phyloP scores from a whole-genome alignment of 2,113 vertebrate genomes.

The Aegithalos caudatus region DNA sequence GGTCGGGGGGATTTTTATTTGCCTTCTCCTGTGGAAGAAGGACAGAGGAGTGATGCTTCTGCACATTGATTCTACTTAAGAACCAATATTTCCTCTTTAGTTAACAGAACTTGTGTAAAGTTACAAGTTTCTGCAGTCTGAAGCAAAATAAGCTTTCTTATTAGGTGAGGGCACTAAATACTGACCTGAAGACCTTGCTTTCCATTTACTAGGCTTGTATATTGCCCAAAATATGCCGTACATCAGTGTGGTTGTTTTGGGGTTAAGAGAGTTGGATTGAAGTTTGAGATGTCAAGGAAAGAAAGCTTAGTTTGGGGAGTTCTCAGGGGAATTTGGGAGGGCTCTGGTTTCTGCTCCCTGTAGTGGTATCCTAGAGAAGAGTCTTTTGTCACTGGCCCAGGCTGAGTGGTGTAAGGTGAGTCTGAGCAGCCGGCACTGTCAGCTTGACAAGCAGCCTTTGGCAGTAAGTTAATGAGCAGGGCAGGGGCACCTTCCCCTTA shows the following conservation, averaged over 20 bases:
- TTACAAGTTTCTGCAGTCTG: background rate
- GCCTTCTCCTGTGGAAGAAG: background rate
- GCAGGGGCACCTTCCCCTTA: background rate
- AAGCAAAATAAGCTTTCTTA: background rate
- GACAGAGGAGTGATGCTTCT: background rate
- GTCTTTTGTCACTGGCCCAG: background rate
- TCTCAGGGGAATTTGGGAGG: too few relatives aligned
- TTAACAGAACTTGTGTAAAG: background rate
- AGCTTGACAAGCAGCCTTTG: background rate
- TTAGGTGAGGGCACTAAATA: background rate
- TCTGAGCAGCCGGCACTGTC: accelerated
- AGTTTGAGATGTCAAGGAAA: background rate
- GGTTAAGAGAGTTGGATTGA: background rate
- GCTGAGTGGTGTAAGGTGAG: accelerated
- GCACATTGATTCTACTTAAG: background rate
- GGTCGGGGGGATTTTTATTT: background rate
- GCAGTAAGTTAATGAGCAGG: accelerated
- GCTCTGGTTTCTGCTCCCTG: background rate
- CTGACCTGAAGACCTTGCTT: background rate
- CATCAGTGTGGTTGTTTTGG: background rate
- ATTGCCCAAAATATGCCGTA: background rate
- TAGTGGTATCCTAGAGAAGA: background rate
- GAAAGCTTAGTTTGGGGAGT: background rate
- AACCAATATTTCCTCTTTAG: background rate
- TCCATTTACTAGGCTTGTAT: accelerated